Evolutionary conservation across 2,113 vertebrate species (phyloP), one percentile per base, ranked within the genome.

Genomic region (Sterrhoptilus dennistouni): DNA sequence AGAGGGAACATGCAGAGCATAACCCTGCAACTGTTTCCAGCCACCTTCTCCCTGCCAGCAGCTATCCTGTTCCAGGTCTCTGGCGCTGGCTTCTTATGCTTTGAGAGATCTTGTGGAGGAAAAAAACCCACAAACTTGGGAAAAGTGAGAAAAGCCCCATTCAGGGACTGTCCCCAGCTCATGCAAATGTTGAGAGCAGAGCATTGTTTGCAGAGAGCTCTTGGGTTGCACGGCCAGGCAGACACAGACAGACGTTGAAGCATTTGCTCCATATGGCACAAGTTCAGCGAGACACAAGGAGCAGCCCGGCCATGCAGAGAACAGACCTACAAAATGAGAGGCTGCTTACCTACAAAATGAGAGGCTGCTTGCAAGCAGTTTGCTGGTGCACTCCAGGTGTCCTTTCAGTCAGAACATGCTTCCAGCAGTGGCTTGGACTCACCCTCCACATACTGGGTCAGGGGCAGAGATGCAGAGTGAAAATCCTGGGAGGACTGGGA

Each of bases 261-360:
- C 93, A 93, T 96, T 96, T 96, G 90, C 31, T 96, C 95, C 95
- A 95, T 96, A 93, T 95, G 95, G 95, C 92, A 95, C 84, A 86
- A 74, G 78, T 96, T 96, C 94, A 96, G 95, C 4, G 6, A 90
- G 89, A 84, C 87, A 91, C 78, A 61, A 66, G 78, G 78, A 95
- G 19, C 84, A 93, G 90, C 76, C 92, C 13, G 40, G 76, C 93
- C 93, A 83, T 71, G 95, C 96, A 95, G 92, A 70, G 95, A 96
- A 87, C 85, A 97, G 96, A 95, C 92, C 95, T 97, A 86, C 93
- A 96, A 94, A 96, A 94, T 0, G 64, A 91, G 76, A 96, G 71
- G 87, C 92, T 1, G 0, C 92, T 96, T 94, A 95, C 92, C 95
- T 97, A 86, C 93, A 96, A 94, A 96, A 94, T 0, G 64, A 91